phyloP scores from a whole-genome alignment of 2,797 vertebrate species.

The Rhabdomys pumilio region DNA sequence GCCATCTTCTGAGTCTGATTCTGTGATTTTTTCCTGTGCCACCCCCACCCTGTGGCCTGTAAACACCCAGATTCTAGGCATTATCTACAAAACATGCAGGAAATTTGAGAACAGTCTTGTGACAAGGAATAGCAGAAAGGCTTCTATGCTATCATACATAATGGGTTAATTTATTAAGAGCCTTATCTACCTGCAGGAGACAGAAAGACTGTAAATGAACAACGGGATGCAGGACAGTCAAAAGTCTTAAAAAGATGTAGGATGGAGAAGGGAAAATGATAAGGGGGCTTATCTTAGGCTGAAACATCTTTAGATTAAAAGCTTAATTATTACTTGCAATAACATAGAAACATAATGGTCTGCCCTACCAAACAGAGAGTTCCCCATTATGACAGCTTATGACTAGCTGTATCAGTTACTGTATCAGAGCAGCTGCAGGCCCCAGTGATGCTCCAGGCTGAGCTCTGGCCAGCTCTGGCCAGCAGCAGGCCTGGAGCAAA shows the following conservation, averaged over 20 bases:
- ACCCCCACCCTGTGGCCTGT: not conserved
- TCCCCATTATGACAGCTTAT: not conserved
- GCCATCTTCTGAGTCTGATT: not conserved
- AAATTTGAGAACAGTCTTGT: not conserved
- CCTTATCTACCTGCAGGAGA: not conserved
- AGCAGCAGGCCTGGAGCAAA: not conserved
- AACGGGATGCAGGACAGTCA: not conserved
- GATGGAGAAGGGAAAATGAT: not conserved
- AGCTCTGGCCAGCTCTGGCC: not conserved
- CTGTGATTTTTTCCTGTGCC: rapidly evolving
- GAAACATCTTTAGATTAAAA: not conserved
- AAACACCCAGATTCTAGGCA: not conserved
- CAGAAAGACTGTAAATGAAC: not conserved
- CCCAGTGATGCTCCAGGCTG: not conserved
- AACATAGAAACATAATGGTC: not conserved
- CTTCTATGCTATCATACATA: not conserved
- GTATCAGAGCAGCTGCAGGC: not conserved
- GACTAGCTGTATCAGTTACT: not conserved
- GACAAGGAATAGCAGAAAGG: not conserved
- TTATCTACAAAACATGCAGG: not conserved
- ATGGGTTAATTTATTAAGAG: not conserved
- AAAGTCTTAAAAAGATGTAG: not conserved
- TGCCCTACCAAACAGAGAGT: not conserved
- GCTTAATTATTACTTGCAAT: not conserved
- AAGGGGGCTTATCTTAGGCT: not conserved